Conservation (phyloP, 2,113 vertebrate genomes). For the Labeo catla region DNA sequence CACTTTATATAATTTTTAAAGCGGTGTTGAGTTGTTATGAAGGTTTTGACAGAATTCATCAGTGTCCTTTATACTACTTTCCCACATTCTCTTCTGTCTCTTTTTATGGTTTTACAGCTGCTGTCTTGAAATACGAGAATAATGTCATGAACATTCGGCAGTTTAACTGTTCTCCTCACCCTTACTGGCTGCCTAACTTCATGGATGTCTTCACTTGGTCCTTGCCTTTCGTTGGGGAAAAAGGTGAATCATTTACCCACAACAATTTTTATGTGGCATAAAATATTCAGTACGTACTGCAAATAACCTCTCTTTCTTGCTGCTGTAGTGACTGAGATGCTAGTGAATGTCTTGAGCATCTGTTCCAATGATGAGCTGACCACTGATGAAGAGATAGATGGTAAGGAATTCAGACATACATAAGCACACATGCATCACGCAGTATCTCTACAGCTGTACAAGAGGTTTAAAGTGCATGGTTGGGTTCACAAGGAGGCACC, state of each 20-base stretch:
- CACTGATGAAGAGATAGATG: slow-evolving; percentile 96
- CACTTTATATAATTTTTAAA: too few relatives aligned
- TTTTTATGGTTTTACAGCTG: slow-evolving; percentile 76
- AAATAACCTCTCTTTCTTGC: slow-evolving; percentile 38
- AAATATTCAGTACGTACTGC: neutral
- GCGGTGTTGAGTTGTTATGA: neutral
- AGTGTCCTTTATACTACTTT: neutral
- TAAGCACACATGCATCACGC: neutral
- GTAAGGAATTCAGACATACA: slow-evolving; percentile 75
- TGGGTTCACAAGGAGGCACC: neutral
- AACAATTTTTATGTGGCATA: neutral
- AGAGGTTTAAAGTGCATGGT: neutral
- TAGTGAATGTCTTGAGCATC: slow-evolving; percentile 97
- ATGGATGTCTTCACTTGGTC: slow-evolving; percentile 99
- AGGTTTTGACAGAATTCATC: neutral
- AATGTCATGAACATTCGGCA: slow-evolving; percentile 99
- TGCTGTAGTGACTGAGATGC: slow-evolving; percentile 93
- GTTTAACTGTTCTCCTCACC: slow-evolving; percentile 98
- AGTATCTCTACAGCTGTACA: neutral
- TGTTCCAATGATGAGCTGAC: slow-evolving; percentile 97
- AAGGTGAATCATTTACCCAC: slow-evolving; percentile 76
- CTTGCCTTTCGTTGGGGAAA: slow-evolving; percentile 95
- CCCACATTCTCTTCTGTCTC: neutral
- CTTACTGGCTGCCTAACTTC: slow-evolving; percentile 98
- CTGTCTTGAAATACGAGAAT: slow-evolving; percentile 98